These are phyloP conservation scores for Nomada hirtipes DNA, from an alignment of 2,888 invertebrate genomes.

Conservation along the genomic window DNA sequence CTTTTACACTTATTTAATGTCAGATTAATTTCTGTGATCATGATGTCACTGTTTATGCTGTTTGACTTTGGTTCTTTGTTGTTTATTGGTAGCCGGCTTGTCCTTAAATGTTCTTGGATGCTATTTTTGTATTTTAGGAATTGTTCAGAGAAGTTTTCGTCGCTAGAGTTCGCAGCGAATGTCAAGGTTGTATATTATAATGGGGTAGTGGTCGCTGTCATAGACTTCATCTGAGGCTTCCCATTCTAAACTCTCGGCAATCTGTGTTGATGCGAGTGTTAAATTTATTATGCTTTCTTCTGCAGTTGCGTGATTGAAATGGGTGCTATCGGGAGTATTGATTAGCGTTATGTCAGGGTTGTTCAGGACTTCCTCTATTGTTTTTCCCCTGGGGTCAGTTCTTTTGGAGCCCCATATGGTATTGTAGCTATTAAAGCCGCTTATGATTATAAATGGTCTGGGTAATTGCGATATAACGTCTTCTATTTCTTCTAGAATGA, in stretches of 20 bases:
- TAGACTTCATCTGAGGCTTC: constrained; percentile 18
- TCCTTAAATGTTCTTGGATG: too few species aligned
- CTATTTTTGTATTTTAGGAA: too few species aligned
- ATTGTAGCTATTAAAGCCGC: constrained; percentile 66
- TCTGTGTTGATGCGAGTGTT: constrained; percentile 34
- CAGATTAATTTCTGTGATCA: too few species aligned
- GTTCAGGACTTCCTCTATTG: constrained; percentile 51
- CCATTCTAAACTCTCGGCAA: constrained; percentile 49
- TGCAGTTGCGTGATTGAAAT: constrained; percentile 55
- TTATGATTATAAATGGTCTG: constrained; percentile 61
- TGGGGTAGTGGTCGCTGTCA: constrained; percentile 39
- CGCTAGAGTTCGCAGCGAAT: too few species aligned
- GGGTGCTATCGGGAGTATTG: constrained; percentile 49
- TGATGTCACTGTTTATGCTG: too few species aligned
- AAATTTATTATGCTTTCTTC: too few species aligned
- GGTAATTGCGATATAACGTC: constrained; percentile 56
- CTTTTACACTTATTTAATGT: too few species aligned
- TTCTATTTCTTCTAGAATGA: not conserved
- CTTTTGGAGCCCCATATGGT: constrained; percentile 38
- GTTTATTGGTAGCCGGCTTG: too few species aligned
- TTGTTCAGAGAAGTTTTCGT: too few species aligned
- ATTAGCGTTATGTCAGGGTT: constrained; percentile 42
- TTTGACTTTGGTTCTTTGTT: too few species aligned
- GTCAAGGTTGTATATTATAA: too few species aligned
- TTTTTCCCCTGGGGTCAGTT: constrained; percentile 58